Conservation (phyloP, 2,797 vertebrate species). For the Perodicticus potto region DNA sequence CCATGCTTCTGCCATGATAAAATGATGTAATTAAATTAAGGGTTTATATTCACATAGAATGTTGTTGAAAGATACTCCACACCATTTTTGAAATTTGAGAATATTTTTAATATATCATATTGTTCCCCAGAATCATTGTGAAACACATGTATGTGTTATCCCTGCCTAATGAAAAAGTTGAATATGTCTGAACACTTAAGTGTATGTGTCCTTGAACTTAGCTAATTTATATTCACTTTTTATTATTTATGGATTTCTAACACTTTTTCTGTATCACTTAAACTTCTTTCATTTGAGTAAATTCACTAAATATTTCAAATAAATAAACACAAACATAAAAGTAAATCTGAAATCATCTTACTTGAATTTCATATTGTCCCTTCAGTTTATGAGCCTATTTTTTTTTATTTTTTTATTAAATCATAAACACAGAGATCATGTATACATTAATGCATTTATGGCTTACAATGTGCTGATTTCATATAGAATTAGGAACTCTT, state of each 20-base stretch:
- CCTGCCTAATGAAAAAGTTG: constrained; percentile 74
- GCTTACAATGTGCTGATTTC: too few relatives aligned
- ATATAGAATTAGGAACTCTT: too few relatives aligned
- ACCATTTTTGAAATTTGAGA: constrained; percentile 46
- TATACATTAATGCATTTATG: too few relatives aligned
- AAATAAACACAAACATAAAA: too few relatives aligned
- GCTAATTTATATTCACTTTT: constrained; percentile 87
- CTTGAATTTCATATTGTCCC: not conserved
- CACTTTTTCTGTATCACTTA: constrained; percentile 87
- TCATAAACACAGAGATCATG: too few relatives aligned
- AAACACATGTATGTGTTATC: constrained; percentile 70
- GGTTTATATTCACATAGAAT: constrained; percentile 68
- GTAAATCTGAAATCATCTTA: constrained; percentile 21
- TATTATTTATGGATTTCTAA: constrained; percentile 86
- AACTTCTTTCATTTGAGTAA: not conserved
- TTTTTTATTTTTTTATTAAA: too few relatives aligned
- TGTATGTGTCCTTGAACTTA: constrained; percentile 83
- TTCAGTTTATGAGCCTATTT: not conserved
- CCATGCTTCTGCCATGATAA: constrained; percentile 83
- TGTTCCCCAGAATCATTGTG: constrained; percentile 76
- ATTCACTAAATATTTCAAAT: too few relatives aligned
- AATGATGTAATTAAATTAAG: constrained; percentile 85
- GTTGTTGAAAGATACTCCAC: too few relatives aligned
- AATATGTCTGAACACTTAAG: constrained; percentile 83
- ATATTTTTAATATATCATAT: constrained; percentile 72